These are phyloP conservation scores for Geophilus truncorum DNA, from an alignment of 2,888 invertebrate genomes.

Conservation along the genomic window DNA sequence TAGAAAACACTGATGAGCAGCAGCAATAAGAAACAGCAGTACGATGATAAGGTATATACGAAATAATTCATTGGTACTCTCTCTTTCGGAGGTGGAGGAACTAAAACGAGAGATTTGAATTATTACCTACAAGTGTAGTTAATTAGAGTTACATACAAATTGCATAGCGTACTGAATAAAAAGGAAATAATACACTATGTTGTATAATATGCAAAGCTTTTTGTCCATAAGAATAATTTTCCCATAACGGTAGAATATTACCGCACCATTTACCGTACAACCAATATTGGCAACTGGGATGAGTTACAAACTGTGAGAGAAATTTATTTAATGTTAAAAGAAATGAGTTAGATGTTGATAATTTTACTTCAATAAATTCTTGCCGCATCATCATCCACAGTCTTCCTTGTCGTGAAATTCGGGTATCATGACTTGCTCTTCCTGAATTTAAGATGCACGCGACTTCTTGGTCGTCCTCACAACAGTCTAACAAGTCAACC, in stretches of 20 bases:
- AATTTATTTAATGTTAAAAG: neutral
- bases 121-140: neutral
- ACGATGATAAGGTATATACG: neutral
- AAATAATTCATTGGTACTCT: slow-evolving; percentile 10
- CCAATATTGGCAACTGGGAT: neutral
- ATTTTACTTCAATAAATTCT: neutral
- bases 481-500: neutral
- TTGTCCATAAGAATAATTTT: neutral
- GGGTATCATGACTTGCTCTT: neutral
- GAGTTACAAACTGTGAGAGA: neutral
- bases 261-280: neutral
- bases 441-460: neutral
- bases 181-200: neutral
- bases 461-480: neutral
- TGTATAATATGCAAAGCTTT: neutral
- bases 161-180: neutral
- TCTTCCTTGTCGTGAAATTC: neutral
- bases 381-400: neutral
- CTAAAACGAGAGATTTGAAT: neutral
- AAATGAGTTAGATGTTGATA: too few species aligned
- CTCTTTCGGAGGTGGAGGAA: neutral
- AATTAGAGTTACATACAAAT: neutral
- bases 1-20: neutral
- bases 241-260: neutral
- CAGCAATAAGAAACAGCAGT: neutral